Percentiles rank a stretch among this genome's conserved stretches.
Conservation (phyloP, 2,888 invertebrate species). For the Oscheius myriophilus region DNA sequence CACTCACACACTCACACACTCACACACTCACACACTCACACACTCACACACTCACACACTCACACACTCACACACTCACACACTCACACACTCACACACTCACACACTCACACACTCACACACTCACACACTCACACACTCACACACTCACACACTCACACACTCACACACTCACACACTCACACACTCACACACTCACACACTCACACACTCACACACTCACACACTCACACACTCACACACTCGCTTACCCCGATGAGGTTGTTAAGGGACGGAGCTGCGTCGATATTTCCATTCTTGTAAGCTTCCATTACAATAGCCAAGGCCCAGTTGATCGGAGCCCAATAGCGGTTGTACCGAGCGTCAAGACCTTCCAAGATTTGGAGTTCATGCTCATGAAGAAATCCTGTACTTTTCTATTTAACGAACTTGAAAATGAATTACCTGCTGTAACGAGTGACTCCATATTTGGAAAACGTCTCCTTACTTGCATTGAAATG, state of each 20-base stretch:
- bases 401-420: background rate
- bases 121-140: too few relatives aligned
- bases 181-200: too few relatives aligned
- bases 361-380: slow-evolving; percentile 13
- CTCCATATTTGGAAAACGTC: slow-evolving; percentile 52
- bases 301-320: slow-evolving; percentile 49
- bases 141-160: too few relatives aligned
- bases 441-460: slow-evolving; percentile 14
- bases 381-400: slow-evolving; percentile 46
- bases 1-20: too few relatives aligned
- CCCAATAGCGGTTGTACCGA: slow-evolving; percentile 61
- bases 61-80: too few relatives aligned
- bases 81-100: too few relatives aligned
- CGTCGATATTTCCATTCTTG: slow-evolving; percentile 43
- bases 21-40: too few relatives aligned
- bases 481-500: slow-evolving; percentile 54
- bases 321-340: slow-evolving; percentile 63
- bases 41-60: too few relatives aligned
- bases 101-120: too few relatives aligned
- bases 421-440: background rate
- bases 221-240: too few relatives aligned
- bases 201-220: too few relatives aligned
- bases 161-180: too few relatives aligned
- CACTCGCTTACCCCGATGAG: slow-evolving; percentile 36
- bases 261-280: slow-evolving; percentile 36